Evolutionary conservation across 2,797 vertebrate genomes (phyloP).

Genomic region (Dallia pectoralis): DNA sequence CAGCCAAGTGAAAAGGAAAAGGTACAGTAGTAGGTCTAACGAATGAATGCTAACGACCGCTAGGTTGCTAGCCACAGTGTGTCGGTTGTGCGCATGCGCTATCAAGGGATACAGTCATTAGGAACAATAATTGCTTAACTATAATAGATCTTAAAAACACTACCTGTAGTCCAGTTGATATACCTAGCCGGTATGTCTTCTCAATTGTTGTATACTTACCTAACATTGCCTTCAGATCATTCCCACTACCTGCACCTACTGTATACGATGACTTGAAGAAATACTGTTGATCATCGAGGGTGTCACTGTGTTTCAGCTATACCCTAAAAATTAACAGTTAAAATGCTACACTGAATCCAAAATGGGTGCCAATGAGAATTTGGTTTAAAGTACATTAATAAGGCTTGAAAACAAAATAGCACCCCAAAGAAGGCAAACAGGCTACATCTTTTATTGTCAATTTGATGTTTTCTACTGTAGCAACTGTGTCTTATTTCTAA

Average conservation of each 20-base stretch:
- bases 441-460: too few relatives aligned
- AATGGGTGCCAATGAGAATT: too few relatives aligned
- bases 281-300: too few relatives aligned
- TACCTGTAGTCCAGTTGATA: not conserved
- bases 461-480: too few relatives aligned
- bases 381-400: too few relatives aligned
- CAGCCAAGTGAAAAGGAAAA: conserved; percentile 31
- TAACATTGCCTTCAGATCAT: not conserved
- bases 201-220: not conserved
- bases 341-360: too few relatives aligned
- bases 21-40: conserved; percentile 29
- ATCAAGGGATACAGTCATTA: not conserved
- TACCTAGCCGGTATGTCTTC: not conserved
- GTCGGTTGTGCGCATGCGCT: not conserved
- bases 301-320: too few relatives aligned
- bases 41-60: not conserved
- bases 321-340: too few relatives aligned
- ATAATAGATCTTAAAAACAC: not conserved
- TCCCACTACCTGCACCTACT: not conserved
- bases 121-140: not conserved
- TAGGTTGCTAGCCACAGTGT: not conserved
- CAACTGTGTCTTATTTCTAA: too few relatives aligned
- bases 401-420: too few relatives aligned
- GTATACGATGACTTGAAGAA: too few relatives aligned
- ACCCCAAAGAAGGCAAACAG: too few relatives aligned